Conservation (phyloP, 2,113 vertebrate species). For the Cranoglanis bouderius region DNA sequence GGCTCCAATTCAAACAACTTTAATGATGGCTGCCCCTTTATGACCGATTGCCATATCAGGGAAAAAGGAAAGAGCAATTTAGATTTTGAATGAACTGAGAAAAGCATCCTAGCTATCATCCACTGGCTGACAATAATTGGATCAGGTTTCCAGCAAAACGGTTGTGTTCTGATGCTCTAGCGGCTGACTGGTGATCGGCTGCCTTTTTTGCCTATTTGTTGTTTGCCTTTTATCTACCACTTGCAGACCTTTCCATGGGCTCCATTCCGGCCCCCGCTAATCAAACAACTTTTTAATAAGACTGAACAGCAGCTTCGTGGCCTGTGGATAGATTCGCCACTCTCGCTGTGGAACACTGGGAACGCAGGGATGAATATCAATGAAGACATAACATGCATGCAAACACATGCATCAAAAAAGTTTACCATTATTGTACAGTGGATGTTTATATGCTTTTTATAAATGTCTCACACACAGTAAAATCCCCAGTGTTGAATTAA, state of each 20-base stretch:
- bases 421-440: conserved; percentile 13
- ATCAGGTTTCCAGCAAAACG: conserved; percentile 86
- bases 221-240: conserved; percentile 86
- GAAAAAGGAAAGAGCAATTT: conserved; percentile 88
- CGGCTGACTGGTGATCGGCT: conserved; percentile 77
- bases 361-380: conserved; percentile 75
- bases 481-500: too few relatives aligned
- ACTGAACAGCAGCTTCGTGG: conserved; percentile 76
- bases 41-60: conserved; percentile 90
- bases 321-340: conserved; percentile 65
- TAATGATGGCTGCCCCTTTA: conserved; percentile 98
- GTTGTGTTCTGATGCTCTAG: conserved; percentile 85
- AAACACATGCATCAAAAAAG: conserved; percentile 20
- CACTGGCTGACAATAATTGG: conserved; percentile 88
- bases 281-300: conserved; percentile 90
- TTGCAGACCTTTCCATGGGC: conserved; percentile 82
- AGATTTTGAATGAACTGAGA: conserved; percentile 89
- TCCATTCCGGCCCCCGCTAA: conserved; percentile 76
- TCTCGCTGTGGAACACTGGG: conserved; percentile 61
- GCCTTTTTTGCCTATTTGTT: conserved; percentile 76
- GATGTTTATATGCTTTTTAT: background rate
- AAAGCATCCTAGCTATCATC: conserved; percentile 78
- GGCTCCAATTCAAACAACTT: conserved; percentile 99
- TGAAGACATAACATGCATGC: conserved; percentile 47
- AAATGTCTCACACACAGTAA: too few relatives aligned